Evolutionary conservation across 2,113 vertebrate genomes (phyloP), one percentile per base, ranked within the genome.

Genomic region (Callithrix jacchus): DNA sequence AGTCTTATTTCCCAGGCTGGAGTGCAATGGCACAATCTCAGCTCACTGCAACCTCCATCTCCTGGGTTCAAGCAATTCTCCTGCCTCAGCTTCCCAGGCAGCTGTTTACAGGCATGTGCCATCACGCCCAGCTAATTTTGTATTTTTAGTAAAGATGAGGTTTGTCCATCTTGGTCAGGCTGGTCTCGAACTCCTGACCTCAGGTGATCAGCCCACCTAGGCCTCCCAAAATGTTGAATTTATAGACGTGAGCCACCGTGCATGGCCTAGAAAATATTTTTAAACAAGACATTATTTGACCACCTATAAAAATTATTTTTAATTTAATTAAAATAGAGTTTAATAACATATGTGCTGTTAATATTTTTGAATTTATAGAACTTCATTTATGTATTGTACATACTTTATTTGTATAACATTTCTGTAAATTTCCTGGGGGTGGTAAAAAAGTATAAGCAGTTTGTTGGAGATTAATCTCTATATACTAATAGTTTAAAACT

Each of bases 121-220:
- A 32, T 12, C 61, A 64, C 2, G 2, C 27, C 5, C 61, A 64
- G 61, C 61, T 64, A 64, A 64, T 64, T 64, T 64, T 14, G 12
- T 64, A 32, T 64, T 64, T 64, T 64, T 13, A 64, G 27, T 30
- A 30, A 6, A 64, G 27, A 64, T 0, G 61, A 5, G 61, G 61
- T 64, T 64, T 64, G 5, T 30, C 27, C 61, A 64, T 64, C 27
- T 64, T 30, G 61, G 27, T 30, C 5, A 14, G 27, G 12, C 27
- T 64, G 27, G 61, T 64, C 27, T 30, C 30, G 27, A 64, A 30
- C 27, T 64, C 61, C 30, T 64, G 61, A 64, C 61, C 27, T 14
- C 12, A 52, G 52, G 5, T 30, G 27, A 64, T 14, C 5, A 2
- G 0, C 0, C 12, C 5, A 5, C 12, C 12, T 64, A 30, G 12